Percentiles rank a stretch among this genome's conserved stretches.
phyloP scores from a whole-genome alignment of 2,888 invertebrate genomes.

The Plemyria rubiginata region DNA sequence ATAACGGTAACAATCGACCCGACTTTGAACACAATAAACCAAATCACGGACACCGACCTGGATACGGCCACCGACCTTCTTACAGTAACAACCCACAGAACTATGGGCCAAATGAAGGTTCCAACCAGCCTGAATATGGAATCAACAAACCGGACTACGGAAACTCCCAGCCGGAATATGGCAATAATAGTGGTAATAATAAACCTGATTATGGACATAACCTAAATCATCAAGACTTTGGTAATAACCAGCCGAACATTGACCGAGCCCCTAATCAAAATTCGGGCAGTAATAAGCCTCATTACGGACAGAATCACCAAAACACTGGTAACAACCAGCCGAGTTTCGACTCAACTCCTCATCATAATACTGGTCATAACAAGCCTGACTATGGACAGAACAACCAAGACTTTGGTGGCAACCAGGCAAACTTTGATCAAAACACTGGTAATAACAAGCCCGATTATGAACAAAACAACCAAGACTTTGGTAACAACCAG shows the following conservation, averaged over 20 bases:
- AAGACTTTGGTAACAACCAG: conserved; percentile 17
- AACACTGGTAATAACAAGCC: conserved; percentile 28
- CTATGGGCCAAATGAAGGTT: conserved; percentile 14
- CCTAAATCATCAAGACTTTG: not conserved
- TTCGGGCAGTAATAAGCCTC: conserved; percentile 12
- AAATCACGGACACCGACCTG: conserved; percentile 7
- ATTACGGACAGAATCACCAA: not conserved
- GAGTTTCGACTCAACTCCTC: conserved; percentile 2
- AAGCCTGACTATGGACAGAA: conserved; percentile 30
- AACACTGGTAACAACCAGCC: conserved; percentile 18
- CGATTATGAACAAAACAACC: conserved; percentile 21
- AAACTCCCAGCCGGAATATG: conserved; percentile 26
- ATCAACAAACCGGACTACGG: conserved; percentile 29
- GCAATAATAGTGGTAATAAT: conserved; percentile 16
- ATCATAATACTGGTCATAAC: conserved; percentile 24
- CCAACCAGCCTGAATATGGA: conserved; percentile 21
- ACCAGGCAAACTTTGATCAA: conserved; percentile 8
- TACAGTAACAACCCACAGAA: conserved; percentile 17
- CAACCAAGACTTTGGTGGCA: conserved; percentile 6
- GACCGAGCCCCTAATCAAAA: not conserved
- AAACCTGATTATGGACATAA: conserved; percentile 23
- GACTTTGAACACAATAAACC: conserved; percentile 11
- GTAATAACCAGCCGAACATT: not conserved
- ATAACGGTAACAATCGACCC: conserved; percentile 17
- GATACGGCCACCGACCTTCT: conserved; percentile 7